Evolutionary conservation across 2,797 vertebrate species (phyloP).

Genomic region (Chromis chromis): DNA sequence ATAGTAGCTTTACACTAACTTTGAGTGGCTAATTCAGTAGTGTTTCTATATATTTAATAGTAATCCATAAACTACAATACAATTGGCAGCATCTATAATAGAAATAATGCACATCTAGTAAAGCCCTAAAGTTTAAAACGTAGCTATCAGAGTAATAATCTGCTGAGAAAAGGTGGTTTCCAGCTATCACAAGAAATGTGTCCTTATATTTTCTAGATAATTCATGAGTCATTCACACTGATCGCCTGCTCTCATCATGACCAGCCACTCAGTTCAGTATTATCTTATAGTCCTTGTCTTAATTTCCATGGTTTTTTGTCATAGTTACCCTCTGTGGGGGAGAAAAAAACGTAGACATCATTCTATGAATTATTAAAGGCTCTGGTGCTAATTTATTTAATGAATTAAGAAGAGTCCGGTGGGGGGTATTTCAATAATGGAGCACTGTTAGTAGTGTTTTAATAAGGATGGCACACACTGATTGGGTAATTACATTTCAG

Average conservation of each 20-base stretch:
- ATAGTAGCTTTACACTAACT: slow-evolving; percentile 9
- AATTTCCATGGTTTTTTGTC: slow-evolving; percentile 66
- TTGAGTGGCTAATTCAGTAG: slow-evolving; percentile 4
- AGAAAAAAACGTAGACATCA: slow-evolving; percentile 78
- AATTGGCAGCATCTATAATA: not conserved
- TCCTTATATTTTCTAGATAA: not conserved
- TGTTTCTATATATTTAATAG: not conserved
- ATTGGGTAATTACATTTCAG: slow-evolving; percentile 89
- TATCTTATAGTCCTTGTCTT: slow-evolving; percentile 51
- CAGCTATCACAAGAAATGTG: not conserved
- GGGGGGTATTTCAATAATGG: slow-evolving; percentile 91
- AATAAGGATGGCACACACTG: slow-evolving; percentile 88
- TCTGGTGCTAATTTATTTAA: slow-evolving; percentile 90
- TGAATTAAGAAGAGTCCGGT: slow-evolving; percentile 91
- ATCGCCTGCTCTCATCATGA: slow-evolving; percentile 22
- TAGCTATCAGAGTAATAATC: not conserved
- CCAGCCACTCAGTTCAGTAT: slow-evolving; percentile 37
- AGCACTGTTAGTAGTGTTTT: slow-evolving; percentile 90
- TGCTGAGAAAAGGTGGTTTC: slow-evolving; percentile 1
- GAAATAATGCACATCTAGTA: not conserved
- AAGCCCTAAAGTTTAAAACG: slow-evolving; percentile 10
- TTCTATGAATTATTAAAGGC: slow-evolving; percentile 90
- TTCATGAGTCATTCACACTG: slow-evolving; percentile 30
- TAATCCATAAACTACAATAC: not conserved
- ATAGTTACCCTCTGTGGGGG: slow-evolving; percentile 67